Conservation (phyloP, 2,888 invertebrate species). For the Caenorhabditis macrosperma region DNA sequence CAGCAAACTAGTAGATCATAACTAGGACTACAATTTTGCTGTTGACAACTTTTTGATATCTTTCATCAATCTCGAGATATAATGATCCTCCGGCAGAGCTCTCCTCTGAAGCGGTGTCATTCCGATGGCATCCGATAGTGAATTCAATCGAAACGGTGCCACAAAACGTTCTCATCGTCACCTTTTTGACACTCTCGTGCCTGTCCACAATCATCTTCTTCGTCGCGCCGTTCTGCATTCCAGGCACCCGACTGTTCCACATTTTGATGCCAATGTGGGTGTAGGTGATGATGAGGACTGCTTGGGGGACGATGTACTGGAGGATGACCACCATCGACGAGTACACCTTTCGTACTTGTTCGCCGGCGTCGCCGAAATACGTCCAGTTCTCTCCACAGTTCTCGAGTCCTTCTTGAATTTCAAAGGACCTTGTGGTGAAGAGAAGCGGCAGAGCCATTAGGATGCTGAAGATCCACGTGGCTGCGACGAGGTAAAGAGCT, state of each 20-base stretch:
- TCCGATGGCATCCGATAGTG: too few relatives aligned
- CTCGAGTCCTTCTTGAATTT: constrained; percentile 41
- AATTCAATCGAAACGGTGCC: too few relatives aligned
- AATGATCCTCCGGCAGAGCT: too few relatives aligned
- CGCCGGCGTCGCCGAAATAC: constrained; percentile 56
- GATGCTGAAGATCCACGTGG: constrained; percentile 77
- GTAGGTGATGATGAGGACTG: constrained; percentile 79
- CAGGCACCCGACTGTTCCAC: constrained; percentile 79
- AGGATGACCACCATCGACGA: constrained; percentile 73
- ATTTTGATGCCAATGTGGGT: constrained; percentile 78
- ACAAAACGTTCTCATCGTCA: too few relatives aligned
- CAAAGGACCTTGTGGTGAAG: constrained; percentile 66
- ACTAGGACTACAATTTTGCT: too few relatives aligned
- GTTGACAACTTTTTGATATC: too few relatives aligned
- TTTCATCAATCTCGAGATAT: too few relatives aligned
- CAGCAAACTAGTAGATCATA: too few relatives aligned
- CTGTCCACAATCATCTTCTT: constrained; percentile 72
- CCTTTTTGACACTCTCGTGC: constrained; percentile 79
- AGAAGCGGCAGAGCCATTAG: constrained; percentile 77
- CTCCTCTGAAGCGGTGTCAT: too few relatives aligned
- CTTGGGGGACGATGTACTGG: constrained; percentile 79
- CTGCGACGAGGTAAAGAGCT: constrained; percentile 74
- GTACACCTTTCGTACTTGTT: constrained; percentile 70
- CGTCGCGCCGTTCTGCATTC: constrained; percentile 64
- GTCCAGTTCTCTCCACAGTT: constrained; percentile 76